Conservation (phyloP, 2,797 vertebrate species). For the Neopelma chrysocephalum region DNA sequence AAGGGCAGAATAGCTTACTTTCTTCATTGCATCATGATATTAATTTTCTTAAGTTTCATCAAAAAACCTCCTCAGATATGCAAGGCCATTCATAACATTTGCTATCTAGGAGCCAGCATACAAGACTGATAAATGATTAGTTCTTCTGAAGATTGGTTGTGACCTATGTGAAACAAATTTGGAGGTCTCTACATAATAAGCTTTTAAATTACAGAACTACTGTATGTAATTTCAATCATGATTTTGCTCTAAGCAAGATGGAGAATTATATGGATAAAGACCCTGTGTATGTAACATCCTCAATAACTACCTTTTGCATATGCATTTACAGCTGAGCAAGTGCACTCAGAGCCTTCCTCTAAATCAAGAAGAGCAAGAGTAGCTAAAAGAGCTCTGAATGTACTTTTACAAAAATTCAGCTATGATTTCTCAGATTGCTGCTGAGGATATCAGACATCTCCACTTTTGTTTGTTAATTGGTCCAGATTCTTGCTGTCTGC, state of each 20-base stretch:
- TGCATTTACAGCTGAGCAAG: slow-evolving; percentile 13
- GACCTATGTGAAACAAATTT: background rate
- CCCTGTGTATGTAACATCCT: fast-evolving
- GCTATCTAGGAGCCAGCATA: background rate
- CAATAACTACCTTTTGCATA: background rate
- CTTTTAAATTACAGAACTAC: background rate
- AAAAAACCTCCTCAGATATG: background rate
- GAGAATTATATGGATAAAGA: background rate
- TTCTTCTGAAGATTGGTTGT: background rate
- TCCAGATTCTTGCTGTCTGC: background rate
- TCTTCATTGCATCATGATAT: background rate
- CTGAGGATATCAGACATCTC: background rate
- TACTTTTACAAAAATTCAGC: background rate
- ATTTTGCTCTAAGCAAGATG: background rate
- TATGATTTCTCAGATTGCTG: fast-evolving
- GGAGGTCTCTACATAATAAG: background rate
- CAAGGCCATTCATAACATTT: background rate
- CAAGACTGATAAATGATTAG: background rate
- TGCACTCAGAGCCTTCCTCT: background rate
- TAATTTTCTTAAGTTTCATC: background rate
- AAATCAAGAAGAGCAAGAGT: background rate
- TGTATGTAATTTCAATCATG: background rate
- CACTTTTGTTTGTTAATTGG: background rate
- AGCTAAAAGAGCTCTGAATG: background rate
- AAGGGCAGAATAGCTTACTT: background rate